Percentiles rank a stretch among this genome's conserved stretches.
Conservation (phyloP, 1,140 invertebrate species). For the Babylonia areolata region DNA sequence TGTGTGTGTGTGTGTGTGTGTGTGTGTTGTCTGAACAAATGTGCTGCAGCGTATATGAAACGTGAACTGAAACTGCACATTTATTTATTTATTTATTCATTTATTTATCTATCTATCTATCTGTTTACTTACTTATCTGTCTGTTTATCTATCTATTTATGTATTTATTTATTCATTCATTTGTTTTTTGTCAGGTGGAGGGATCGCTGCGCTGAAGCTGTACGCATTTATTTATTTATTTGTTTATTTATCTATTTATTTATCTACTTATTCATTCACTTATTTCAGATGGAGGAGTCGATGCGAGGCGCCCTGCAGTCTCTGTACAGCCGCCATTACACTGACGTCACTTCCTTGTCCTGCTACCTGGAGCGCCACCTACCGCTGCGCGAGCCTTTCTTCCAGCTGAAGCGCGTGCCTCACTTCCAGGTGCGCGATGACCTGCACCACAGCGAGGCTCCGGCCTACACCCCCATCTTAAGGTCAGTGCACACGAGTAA, state of each 20-base stretch:
- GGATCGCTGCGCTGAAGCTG: not conserved
- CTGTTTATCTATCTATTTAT: no score
- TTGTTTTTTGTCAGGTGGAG: not conserved
- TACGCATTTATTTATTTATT: not conserved
- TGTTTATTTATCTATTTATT: no score
- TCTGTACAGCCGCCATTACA: slow-evolving; percentile 19
- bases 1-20: no score
- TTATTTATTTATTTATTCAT: no score
- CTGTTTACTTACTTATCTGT: no score
- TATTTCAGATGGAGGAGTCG: slow-evolving; percentile 17
- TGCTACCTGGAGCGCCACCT: slow-evolving; percentile 51
- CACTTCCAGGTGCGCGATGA: slow-evolving; percentile 50
- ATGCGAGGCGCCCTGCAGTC: slow-evolving; percentile 21
- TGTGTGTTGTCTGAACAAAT: no score
- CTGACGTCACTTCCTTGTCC: slow-evolving; percentile 49
- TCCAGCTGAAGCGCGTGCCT: slow-evolving; percentile 51
- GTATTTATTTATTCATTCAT: no score
- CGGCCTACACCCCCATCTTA: slow-evolving; percentile 46
- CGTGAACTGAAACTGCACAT: no score
- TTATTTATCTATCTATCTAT: no score
- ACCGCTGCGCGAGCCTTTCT: slow-evolving; percentile 49
- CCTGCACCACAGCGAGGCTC: slow-evolving; percentile 43
- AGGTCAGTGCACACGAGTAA: slow-evolving; percentile 37
- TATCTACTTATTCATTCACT: no score
- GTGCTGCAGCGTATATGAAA: no score